Evolutionary conservation across 2,113 vertebrate genomes (phyloP).

Genomic region (Smithornis capensis): DNA sequence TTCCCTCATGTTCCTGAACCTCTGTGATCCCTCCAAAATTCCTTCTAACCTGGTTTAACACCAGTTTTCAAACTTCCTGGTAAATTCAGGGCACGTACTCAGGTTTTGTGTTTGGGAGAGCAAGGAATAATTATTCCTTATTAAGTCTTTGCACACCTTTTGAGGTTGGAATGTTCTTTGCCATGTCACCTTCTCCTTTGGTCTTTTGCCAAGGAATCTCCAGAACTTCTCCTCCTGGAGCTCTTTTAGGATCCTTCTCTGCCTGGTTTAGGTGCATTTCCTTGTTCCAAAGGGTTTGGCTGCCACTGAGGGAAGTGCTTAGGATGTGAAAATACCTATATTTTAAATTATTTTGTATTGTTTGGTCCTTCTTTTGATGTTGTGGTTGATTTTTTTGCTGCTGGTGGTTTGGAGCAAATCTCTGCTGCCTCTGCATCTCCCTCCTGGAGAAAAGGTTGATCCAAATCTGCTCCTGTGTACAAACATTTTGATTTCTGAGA

Average conservation of each 20-base stretch:
- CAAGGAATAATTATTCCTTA: not conserved
- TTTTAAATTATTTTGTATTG: not conserved
- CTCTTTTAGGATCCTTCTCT: not conserved
- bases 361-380: not conserved
- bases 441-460: not conserved
- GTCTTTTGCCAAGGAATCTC: not conserved
- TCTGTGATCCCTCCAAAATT: not conserved
- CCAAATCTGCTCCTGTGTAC: not conserved
- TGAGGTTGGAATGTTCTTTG: not conserved
- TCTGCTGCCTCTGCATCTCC: not conserved
- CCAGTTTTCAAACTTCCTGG: not conserved
- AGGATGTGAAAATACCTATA: not conserved
- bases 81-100: not conserved
- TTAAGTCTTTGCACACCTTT: not conserved
- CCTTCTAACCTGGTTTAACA: not conserved
- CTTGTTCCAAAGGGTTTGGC: not conserved
- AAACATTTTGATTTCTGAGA: not conserved
- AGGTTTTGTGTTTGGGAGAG: not conserved
- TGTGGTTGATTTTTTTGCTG: not conserved
- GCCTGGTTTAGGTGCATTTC: rapidly evolving
- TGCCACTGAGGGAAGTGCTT: not conserved
- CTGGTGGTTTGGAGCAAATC: not conserved
- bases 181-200: rapidly evolving
- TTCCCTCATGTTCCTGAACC: not conserved
- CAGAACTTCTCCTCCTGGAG: rapidly evolving